Base-by-base conservation (phyloP, 2,113 vertebrate species). In the Cygnus atratus region DNA sequence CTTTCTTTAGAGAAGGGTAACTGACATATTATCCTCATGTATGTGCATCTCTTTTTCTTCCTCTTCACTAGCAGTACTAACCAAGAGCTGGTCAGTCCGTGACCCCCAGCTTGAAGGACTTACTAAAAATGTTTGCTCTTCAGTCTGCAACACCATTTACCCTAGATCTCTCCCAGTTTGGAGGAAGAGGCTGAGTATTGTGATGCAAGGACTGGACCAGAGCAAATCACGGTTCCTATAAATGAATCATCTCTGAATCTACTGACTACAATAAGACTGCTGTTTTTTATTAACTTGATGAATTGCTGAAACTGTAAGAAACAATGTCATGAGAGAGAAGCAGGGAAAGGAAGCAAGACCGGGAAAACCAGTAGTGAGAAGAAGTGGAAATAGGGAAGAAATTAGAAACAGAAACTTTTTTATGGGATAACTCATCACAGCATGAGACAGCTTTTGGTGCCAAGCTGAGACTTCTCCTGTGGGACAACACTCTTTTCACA, bases 11-110 rank as follows among this genome's bases (percentile, higher is more conserved):
- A 68, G 31, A 88, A 86, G 17, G 28, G 29, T 16, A 61, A 72
- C 75, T 11, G 24, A 33, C 37, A 70, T 67, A 22, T 12, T 57
- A 2, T 11, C 13, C 11, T 14, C 0, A 0, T 52, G 31, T 68
- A 26, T 33, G 31, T 57, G 17, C 11, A 39, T 26, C 26, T 85
- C 33, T 66, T 89, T 67, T 86, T 74, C 28, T 76, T 17, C 31
- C 70, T 71, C 39, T 75, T 55, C 43, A 63, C 25, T 41, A 82
- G 37, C 7, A 54, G 57, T 28, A 67, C 31, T 13, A 11, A 75
- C 28, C 26, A 58, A 76, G 15, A 76, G 28, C 25, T 92, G 19
- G 4, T 44, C 46, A 85, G 21, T 50, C 41, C 43, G 26, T 37
- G 9, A 15, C 70, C 33, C 9, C 9, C 17, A 20, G 9, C 22